Base-by-base conservation (phyloP, 1,140 invertebrate species). In the Drosophila sulfurigaster region DNA sequence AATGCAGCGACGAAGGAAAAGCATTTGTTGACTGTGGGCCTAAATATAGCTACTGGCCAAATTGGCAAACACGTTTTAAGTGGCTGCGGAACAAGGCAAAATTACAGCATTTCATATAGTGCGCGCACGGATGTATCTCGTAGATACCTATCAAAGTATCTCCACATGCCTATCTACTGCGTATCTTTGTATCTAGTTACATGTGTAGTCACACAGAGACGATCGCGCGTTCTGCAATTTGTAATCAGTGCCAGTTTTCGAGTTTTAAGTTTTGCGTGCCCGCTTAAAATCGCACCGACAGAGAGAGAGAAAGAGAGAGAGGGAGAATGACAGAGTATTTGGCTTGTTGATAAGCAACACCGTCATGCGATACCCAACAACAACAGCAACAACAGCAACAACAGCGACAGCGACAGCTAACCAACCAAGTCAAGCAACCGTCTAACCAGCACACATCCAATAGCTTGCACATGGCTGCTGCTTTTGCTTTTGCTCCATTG, bases 1-100 rank as follows among this genome's bases (percentile, higher is more conserved):
- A 75, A 65, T 72, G 58, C 60, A 58, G 25, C 57, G 32, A 15
- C 35, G 35, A n/a, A 64, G 48, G 58, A 62, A 70, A 45, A 71
- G 20, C 30, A 2, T 59, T 38, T 32, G 32, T 32, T 28, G 38
- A n/a, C 32, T 56, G 5, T 51, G 41, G 30, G 54, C 48, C 67
- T 72, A 66, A 71, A 71, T 62, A 62, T 68, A 68, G 65, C 54
- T n/a, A 28, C 20, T 28, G 20, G 25, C 64, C 48, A 76, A 76
- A 72, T 72, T 72, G 60, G 62, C 74, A 76, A 72, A 75, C 68
- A 60, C 60, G 73, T 75, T 75, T 72, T 38, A 25, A 52, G 41
- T 57, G 13, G 32, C 49, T 20, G 62, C 59, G 13, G 7, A 52
- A 45, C 65, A 46, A 58, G 5, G 30, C 20, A 28, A 76, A 76